Conservation (phyloP, 2,113 vertebrate species). For the Clarias magur region DNA sequence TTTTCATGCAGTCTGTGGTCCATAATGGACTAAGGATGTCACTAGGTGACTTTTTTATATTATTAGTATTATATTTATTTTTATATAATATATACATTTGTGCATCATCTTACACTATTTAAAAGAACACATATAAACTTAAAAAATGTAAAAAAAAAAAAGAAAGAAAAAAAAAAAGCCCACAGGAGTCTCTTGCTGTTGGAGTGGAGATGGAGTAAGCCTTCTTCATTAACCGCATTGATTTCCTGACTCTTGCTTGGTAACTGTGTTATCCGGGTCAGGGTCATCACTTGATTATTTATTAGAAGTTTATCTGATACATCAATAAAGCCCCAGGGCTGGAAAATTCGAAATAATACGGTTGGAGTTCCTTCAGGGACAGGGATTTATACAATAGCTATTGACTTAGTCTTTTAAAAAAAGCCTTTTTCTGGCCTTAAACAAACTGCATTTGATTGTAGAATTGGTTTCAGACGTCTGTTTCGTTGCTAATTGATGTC, state of each 20-base stretch:
- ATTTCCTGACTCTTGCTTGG: background rate
- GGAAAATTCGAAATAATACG: background rate
- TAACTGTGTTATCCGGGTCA: background rate
- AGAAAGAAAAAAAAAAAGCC: too few relatives aligned
- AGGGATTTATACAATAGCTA: background rate
- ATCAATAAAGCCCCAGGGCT: background rate
- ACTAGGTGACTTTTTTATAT: background rate
- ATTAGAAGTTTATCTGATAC: background rate
- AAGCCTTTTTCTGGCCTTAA: background rate
- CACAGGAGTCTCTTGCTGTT: too few relatives aligned
- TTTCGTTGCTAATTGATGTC: background rate
- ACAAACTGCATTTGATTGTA: background rate
- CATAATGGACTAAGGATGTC: background rate
- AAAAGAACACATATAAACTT: too few relatives aligned
- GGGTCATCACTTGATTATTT: background rate
- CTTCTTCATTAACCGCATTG: background rate
- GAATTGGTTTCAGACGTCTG: background rate
- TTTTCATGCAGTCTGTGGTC: background rate
- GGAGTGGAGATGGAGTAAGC: background rate
- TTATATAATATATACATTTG: too few relatives aligned
- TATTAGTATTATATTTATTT: too few relatives aligned
- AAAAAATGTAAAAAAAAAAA: too few relatives aligned
- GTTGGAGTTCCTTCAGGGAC: background rate
- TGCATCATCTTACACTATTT: too few relatives aligned
- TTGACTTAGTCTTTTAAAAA: background rate